Percentiles rank a stretch among this genome's conserved stretches.
These are phyloP conservation scores for Cremastinae sp. DNA, from an alignment of 2,888 invertebrate genomes.

Conservation along the genomic window DNA sequence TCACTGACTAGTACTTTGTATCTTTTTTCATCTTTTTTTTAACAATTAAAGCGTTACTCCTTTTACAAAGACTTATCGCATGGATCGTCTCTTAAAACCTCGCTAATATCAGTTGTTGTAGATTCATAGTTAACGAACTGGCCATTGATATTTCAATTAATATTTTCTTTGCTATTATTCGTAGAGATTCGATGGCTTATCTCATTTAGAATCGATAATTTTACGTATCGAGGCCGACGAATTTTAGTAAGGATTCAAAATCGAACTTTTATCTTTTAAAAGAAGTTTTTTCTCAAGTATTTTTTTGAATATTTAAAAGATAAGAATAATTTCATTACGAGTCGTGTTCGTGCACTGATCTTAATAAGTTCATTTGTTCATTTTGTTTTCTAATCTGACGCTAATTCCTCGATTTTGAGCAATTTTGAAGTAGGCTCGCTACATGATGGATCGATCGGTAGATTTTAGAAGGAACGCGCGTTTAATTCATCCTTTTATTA, in stretches of 20 bases:
- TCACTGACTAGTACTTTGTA: conserved; percentile 61
- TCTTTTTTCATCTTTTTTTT: conserved; percentile 26
- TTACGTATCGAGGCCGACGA: conserved; percentile 28
- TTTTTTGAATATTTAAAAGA: neutral
- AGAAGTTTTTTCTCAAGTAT: conserved; percentile 1
- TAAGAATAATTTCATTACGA: too few relatives aligned
- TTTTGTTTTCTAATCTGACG: neutral
- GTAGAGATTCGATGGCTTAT: conserved; percentile 40
- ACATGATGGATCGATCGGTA: too few relatives aligned
- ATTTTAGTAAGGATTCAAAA: conserved; percentile 31
- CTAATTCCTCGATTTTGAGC: conserved; percentile 44
- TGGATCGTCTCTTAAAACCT: neutral
- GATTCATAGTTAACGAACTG: too few relatives aligned
- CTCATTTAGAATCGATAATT: conserved; percentile 22
- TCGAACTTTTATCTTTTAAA: conserved; percentile 11
- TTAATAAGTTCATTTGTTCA: too few relatives aligned
- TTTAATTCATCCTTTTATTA: too few relatives aligned
- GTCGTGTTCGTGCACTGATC: too few relatives aligned
- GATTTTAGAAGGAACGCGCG: too few relatives aligned
- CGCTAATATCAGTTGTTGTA: too few relatives aligned
- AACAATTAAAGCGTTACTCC: conserved; percentile 47
- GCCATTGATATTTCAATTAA: conserved; percentile 44
- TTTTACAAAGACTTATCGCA: conserved; percentile 29
- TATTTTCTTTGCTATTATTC: conserved; percentile 15
- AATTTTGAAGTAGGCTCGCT: conserved; percentile 39